Evolutionary conservation across 1,140 invertebrate species (phyloP).

Genomic region (Nilaparvata lugens): DNA sequence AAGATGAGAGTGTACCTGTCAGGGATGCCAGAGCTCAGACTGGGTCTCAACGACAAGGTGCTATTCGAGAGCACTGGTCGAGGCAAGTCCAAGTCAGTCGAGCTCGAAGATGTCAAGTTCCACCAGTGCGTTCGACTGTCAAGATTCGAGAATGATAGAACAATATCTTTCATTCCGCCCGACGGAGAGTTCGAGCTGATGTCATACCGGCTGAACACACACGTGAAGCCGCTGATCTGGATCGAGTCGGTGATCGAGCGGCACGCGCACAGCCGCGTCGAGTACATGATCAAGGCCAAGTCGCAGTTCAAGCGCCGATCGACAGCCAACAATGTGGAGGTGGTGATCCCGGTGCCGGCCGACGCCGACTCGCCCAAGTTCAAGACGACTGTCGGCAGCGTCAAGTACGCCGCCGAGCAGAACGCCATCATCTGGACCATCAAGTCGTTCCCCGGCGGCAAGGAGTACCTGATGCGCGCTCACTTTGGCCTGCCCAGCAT

Average conservation of each 20-base stretch:
- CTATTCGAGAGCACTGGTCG: conserved; percentile 96
- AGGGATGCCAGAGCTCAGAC: conserved; percentile 98
- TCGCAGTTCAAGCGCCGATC: conserved; percentile 97
- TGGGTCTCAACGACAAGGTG: conserved; percentile 98
- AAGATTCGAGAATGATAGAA: conserved; percentile 95
- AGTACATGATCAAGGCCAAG: conserved; percentile 99
- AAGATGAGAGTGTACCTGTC: conserved; percentile 99
- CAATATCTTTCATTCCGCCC: conserved; percentile 97
- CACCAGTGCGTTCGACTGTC: conserved; percentile 98
- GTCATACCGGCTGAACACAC: conserved; percentile 96
- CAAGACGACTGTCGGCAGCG: conserved; percentile 95
- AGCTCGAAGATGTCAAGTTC: conserved; percentile 99
- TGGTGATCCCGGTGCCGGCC: conserved; percentile 95
- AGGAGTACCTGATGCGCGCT: conserved; percentile 98
- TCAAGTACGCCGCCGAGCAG: conserved; percentile 95
- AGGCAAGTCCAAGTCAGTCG: conserved; percentile 97
- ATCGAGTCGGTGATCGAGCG: conserved; percentile 98
- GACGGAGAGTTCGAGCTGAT: conserved; percentile 99
- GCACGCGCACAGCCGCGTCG: conserved; percentile 95
- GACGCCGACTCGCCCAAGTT: conserved; percentile 99
- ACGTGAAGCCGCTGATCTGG: conserved; percentile 98
- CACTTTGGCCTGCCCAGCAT: conserved; percentile 99
- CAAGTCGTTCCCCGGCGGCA: conserved; percentile 98
- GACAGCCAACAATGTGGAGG: conserved; percentile 98
- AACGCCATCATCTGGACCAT: conserved; percentile 99